These are phyloP conservation scores for Bufo bufo DNA, from an alignment of 2,113 vertebrate genomes.

Conservation along the genomic window DNA sequence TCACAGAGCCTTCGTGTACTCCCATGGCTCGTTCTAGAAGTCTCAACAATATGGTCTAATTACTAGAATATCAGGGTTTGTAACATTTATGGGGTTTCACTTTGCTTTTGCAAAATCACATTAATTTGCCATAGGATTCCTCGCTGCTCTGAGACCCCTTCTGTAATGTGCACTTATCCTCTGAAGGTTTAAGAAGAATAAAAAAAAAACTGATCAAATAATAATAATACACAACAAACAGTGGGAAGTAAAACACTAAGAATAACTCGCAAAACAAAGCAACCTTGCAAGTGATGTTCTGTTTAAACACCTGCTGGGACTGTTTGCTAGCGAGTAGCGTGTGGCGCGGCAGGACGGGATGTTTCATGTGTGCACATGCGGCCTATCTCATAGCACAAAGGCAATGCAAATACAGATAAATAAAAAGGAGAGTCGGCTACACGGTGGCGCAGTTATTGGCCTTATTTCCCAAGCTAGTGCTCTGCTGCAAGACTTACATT, in stretches of 20 bases:
- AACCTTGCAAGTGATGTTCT: conserved; percentile 1
- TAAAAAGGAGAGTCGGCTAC: not conserved
- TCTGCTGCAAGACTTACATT: not conserved
- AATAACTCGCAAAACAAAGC: conserved; percentile 30
- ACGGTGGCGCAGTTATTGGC: not conserved
- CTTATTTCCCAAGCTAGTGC: not conserved
- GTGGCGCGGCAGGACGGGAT: conserved; percentile 15
- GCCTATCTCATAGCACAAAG: not conserved
- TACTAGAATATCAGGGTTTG: not conserved
- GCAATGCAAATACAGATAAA: conserved; percentile 32
- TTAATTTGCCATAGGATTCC: not conserved
- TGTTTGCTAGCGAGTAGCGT: not conserved
- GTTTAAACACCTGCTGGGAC: conserved; percentile 44
- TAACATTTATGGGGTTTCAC: too few species aligned
- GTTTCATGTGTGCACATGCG: conserved; percentile 14
- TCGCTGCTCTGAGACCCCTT: not conserved
- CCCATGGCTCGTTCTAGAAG: not conserved
- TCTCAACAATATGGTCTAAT: not conserved
- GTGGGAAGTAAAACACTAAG: conserved; percentile 29
- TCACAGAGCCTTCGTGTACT: not conserved
- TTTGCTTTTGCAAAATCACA: too few species aligned
- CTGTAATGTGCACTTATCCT: too few species aligned
- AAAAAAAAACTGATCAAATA: conserved; percentile 31
- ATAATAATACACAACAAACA: conserved; percentile 14
- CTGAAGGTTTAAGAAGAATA: not conserved